Conservation (phyloP, 2,797 vertebrate species). For the Trachops cirrhosus region DNA sequence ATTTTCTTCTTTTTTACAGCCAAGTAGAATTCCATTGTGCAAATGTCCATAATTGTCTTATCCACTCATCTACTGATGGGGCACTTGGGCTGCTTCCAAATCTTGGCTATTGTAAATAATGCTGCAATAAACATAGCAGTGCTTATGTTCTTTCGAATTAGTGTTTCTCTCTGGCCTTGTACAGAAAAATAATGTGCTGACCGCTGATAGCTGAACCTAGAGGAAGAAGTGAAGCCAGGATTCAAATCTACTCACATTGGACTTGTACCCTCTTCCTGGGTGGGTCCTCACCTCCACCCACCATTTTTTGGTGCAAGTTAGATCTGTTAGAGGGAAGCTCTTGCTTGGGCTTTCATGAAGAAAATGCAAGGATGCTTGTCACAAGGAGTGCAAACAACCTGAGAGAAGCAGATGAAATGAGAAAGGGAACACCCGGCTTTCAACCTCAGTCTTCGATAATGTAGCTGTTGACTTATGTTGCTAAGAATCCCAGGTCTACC, state of each 20-base stretch:
- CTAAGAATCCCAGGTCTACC: neutral
- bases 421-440: neutral
- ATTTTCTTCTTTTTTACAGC: neutral
- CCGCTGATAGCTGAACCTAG: neutral
- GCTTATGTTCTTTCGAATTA: neutral
- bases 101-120: neutral
- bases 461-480: accelerated
- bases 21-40: neutral
- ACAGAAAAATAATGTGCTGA: neutral
- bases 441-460: neutral
- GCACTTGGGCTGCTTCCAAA: neutral
- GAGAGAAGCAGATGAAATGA: neutral
- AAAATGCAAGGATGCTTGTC: neutral
- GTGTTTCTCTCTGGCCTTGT: neutral
- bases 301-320: neutral
- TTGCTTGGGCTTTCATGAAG: neutral
- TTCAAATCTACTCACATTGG: neutral
- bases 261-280: neutral
- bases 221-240: neutral
- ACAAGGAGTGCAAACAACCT: neutral
- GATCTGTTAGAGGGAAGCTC: neutral
- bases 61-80: neutral
- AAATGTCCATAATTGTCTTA: neutral
- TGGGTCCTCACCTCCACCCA: neutral
- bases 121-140: neutral